phyloP scores from a whole-genome alignment of 2,888 invertebrate genomes.

The Dugesia japonica region DNA sequence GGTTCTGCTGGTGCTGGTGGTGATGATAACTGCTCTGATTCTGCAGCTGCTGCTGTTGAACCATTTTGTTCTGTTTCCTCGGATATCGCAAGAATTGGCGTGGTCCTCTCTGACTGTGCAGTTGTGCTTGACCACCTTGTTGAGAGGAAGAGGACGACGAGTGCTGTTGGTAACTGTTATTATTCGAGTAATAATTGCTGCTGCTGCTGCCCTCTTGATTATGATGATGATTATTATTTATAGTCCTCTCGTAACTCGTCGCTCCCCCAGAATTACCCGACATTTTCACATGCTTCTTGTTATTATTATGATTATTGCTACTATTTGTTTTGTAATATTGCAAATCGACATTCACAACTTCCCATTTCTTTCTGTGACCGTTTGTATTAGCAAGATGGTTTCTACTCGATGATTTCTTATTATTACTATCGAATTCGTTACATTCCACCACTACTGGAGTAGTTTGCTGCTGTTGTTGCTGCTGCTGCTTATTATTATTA shows the following conservation, averaged over 20 bases:
- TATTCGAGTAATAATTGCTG: too few relatives aligned
- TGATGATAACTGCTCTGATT: not conserved
- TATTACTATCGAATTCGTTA: too few relatives aligned
- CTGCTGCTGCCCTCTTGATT: too few relatives aligned
- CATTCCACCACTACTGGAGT: not conserved
- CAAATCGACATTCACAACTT: conserved; percentile 2
- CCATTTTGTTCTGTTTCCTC: not conserved
- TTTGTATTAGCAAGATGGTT: not conserved
- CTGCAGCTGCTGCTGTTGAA: not conserved
- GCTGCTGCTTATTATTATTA: not conserved
- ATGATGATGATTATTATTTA: too few relatives aligned
- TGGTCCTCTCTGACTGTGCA: not conserved
- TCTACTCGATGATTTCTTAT: too few relatives aligned
- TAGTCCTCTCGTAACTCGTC: too few relatives aligned
- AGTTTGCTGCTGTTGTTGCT: not conserved
- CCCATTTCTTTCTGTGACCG: conserved; percentile 9
- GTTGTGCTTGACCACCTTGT: too few relatives aligned
- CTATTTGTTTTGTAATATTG: not conserved
- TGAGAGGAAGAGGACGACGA: too few relatives aligned
- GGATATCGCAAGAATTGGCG: not conserved
- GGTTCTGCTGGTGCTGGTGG: too few relatives aligned
- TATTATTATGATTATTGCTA: not conserved
- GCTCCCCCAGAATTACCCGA: too few relatives aligned
- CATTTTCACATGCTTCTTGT: too few relatives aligned
- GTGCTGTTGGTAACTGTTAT: too few relatives aligned